These are phyloP conservation scores for Shargacucullia verbasci DNA, from an alignment of 2,888 invertebrate species.

Conservation along the genomic window DNA sequence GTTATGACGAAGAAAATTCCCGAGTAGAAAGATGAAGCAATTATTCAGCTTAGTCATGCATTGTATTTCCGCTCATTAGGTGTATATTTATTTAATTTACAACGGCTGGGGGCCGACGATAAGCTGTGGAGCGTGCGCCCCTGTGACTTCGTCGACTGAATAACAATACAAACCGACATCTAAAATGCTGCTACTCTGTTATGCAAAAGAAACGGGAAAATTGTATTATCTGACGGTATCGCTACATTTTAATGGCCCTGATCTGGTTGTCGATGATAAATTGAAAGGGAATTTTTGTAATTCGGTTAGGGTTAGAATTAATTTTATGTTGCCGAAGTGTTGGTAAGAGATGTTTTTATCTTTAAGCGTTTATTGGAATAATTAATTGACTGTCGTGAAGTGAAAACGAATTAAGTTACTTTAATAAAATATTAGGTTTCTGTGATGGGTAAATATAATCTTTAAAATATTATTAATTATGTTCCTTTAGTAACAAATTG, in stretches of 20 bases:
- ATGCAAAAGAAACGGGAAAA: slow-evolving; percentile 65
- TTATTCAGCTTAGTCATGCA: slow-evolving; percentile 86
- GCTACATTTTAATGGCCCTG: slow-evolving; percentile 67
- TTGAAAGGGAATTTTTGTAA: slow-evolving; percentile 68
- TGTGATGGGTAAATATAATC: neutral
- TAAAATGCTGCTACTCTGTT: slow-evolving; percentile 78
- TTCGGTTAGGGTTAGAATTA: slow-evolving; percentile 30
- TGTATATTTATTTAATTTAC: slow-evolving; percentile 89
- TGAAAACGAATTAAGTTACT: neutral
- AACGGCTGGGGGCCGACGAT: slow-evolving; percentile 86
- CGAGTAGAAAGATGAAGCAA: slow-evolving; percentile 80
- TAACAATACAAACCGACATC: slow-evolving; percentile 83
- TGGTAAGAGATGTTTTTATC: neutral
- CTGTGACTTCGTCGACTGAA: slow-evolving; percentile 82
- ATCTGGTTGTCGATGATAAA: slow-evolving; percentile 59
- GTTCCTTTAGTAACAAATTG: too few relatives aligned
- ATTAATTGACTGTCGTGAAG: neutral
- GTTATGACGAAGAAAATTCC: slow-evolving; percentile 54
- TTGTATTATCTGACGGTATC: slow-evolving; percentile 54
- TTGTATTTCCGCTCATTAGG: slow-evolving; percentile 88
- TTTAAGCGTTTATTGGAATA: too few relatives aligned
- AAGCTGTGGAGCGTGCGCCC: slow-evolving; percentile 86
- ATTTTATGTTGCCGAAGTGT: slow-evolving; percentile 20
- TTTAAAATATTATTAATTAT: neutral
- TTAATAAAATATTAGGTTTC: too few relatives aligned